Percentiles rank a stretch among this genome's conserved stretches.
Conservation (phyloP, 2,888 invertebrate genomes). For the Eristalinus sepulchralis region DNA sequence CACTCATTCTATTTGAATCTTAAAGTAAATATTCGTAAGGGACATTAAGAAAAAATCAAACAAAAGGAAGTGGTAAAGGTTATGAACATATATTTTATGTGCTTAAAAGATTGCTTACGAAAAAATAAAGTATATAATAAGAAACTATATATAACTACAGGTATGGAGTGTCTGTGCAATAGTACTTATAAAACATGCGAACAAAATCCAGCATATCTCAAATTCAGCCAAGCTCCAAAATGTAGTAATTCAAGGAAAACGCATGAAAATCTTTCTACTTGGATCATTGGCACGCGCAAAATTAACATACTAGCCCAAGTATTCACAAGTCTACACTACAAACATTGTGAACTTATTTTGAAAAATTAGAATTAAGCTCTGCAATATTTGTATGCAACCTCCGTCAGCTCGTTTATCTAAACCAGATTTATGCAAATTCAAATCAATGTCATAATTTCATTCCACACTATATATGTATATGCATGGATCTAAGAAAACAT, state of each 20-base stretch:
- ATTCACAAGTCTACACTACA: background rate
- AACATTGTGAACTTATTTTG: background rate
- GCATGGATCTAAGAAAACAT: slow-evolving; percentile 10
- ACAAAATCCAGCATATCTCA: slow-evolving; percentile 3
- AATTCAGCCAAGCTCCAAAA: slow-evolving; percentile 9
- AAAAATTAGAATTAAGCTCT: background rate
- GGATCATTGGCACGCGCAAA: background rate
- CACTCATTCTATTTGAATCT: too few species aligned
- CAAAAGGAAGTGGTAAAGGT: background rate
- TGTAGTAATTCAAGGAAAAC: slow-evolving; percentile 6
- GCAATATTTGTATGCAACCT: background rate
- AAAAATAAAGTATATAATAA: background rate
- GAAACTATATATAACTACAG: background rate
- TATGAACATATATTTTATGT: background rate
- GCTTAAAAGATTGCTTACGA: background rate
- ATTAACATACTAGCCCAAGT: background rate
- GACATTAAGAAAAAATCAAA: too few species aligned
- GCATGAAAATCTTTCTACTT: background rate
- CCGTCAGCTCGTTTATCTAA: background rate
- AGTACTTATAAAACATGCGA: slow-evolving; percentile 45
- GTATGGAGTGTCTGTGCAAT: slow-evolving; percentile 36
- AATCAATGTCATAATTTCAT: slow-evolving; percentile 16
- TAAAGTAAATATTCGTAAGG: too few species aligned
- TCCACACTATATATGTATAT: background rate
- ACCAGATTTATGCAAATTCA: background rate